Percentiles rank a stretch among this genome's conserved stretches.
Conservation (phyloP, 2,797 vertebrate genomes). For the Melanotaenia boesemani region DNA sequence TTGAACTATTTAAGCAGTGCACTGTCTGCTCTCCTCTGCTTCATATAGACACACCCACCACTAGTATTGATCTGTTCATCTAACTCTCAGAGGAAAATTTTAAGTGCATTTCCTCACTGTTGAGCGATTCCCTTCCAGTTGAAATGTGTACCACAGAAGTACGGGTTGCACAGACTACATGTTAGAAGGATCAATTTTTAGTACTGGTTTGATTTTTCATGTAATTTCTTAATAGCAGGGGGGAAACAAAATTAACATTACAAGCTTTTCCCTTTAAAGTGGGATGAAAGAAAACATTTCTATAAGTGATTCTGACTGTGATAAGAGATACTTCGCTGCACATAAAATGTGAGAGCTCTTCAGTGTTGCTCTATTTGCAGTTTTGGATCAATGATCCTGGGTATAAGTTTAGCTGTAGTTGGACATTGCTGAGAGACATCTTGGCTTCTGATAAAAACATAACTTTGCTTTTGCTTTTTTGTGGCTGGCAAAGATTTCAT, state of each 20-base stretch:
- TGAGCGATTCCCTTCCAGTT: background rate
- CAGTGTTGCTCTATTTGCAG: background rate
- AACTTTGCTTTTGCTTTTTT: conserved; percentile 52
- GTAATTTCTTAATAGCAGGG: background rate
- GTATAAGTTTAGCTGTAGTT: conserved; percentile 40
- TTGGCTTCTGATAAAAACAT: conserved; percentile 54
- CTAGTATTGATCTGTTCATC: conserved; percentile 12
- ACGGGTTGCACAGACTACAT: background rate
- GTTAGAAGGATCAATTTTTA: background rate
- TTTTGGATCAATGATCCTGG: background rate
- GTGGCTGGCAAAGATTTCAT: conserved; percentile 56
- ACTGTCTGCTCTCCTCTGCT: background rate
- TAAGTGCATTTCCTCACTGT: background rate
- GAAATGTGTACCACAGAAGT: background rate
- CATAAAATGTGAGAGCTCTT: background rate
- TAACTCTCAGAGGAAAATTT: conserved; percentile 14
- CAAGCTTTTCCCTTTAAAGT: background rate
- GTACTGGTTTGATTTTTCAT: conserved; percentile 1
- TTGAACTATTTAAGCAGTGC: background rate
- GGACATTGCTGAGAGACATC: conserved; percentile 38
- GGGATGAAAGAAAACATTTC: background rate
- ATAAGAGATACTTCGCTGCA: background rate
- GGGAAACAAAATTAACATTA: background rate
- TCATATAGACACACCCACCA: background rate
- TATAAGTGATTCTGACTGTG: background rate